Evolutionary conservation across 2,113 vertebrate species (phyloP).

Genomic region (Nanorana parkeri): DNA sequence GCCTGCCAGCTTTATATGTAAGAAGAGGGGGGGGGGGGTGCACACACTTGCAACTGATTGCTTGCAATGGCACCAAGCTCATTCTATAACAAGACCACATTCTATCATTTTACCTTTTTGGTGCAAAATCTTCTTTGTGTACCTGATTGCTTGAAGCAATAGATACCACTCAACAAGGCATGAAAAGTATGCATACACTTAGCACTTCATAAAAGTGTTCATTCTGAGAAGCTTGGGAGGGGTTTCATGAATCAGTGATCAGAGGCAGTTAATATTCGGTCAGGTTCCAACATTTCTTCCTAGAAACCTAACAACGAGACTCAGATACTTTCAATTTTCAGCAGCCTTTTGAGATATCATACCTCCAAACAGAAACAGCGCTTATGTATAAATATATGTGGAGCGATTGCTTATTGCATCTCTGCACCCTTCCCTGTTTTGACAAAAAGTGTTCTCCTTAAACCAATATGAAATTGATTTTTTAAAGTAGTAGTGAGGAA

Average conservation of each 20-base stretch:
- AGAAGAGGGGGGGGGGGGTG: background rate
- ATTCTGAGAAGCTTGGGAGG: background rate
- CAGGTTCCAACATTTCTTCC: slow-evolving; percentile 3
- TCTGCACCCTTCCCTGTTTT: too few species aligned
- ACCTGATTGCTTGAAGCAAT: background rate
- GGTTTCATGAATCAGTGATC: slow-evolving; percentile 13
- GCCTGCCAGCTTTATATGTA: too few species aligned
- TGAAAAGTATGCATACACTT: background rate
- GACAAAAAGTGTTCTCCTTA: too few species aligned
- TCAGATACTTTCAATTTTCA: background rate
- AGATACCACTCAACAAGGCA: background rate
- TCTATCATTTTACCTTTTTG: background rate
- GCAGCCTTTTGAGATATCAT: background rate
- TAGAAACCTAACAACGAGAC: slow-evolving; percentile 10
- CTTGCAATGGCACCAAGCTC: background rate
- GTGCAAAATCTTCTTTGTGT: background rate
- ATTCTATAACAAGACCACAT: background rate
- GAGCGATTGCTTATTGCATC: too few species aligned
- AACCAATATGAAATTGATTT: too few species aligned
- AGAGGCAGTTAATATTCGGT: background rate
- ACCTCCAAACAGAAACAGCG: too few species aligned
- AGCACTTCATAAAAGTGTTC: background rate
- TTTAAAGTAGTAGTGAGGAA: too few species aligned
- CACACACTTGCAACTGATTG: background rate
- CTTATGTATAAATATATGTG: too few species aligned